Percentiles rank a stretch among this genome's conserved stretches.
Evolutionary conservation across 2,113 vertebrate species (phyloP).

Genomic region (Takifugu flavidus): DNA sequence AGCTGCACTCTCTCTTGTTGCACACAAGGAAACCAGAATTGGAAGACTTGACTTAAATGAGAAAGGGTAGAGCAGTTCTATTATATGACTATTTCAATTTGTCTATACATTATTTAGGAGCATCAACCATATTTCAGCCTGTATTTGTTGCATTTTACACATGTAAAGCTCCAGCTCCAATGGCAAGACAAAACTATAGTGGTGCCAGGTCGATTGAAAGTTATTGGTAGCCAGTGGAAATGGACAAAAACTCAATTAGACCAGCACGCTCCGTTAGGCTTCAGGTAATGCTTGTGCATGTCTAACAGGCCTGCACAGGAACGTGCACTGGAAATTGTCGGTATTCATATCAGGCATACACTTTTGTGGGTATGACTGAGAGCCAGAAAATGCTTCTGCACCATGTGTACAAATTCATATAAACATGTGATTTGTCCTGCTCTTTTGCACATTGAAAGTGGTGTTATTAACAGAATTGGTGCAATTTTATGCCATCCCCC

Average conservation of each 20-base stretch:
- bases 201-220: conserved; percentile 33
- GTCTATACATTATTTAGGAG: too few relatives aligned
- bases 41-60: too few relatives aligned
- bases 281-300: conserved; percentile 17
- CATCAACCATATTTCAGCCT: not conserved
- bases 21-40: too few relatives aligned
- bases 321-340: conserved; percentile 6
- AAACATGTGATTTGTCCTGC: too few relatives aligned
- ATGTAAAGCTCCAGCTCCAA: not conserved
- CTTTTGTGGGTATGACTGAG: not conserved
- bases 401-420: too few relatives aligned
- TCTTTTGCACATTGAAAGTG: not conserved
- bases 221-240: conserved; percentile 23
- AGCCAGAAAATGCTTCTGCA: not conserved
- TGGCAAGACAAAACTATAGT: conserved; percentile 1
- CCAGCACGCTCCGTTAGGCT: conserved; percentile 20
- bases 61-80: too few relatives aligned
- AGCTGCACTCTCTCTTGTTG: too few relatives aligned
- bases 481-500: not conserved
- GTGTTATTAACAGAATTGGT: conserved; percentile 17
- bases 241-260: conserved; percentile 29
- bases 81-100: too few relatives aligned
- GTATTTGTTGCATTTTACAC: not conserved
- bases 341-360: conserved; percentile 1
- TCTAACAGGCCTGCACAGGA: conserved; percentile 24